These are phyloP conservation scores for Sabatieria punctata DNA, from an alignment of 2,888 invertebrate species.

Conservation along the genomic window DNA sequence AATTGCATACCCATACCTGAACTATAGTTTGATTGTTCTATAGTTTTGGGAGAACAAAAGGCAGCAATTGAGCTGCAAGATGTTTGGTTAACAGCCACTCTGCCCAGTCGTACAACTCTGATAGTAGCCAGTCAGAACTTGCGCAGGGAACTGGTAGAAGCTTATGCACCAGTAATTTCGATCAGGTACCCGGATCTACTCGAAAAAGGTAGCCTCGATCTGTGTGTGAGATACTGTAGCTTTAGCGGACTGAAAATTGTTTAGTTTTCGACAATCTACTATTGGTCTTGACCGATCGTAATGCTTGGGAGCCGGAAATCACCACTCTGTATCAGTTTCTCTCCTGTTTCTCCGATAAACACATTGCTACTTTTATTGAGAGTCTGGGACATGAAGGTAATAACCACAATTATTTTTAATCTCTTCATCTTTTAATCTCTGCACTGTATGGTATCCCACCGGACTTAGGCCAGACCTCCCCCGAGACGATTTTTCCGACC, in stretches of 20 bases:
- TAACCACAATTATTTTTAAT: background rate
- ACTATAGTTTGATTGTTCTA: too few relatives aligned
- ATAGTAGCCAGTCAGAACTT: background rate
- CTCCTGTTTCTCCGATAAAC: background rate
- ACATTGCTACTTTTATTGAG: background rate
- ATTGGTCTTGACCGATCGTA: background rate
- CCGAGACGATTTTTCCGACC: too few relatives aligned
- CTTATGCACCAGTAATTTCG: background rate
- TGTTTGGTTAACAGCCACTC: background rate
- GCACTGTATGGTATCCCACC: too few relatives aligned
- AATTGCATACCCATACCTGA: too few relatives aligned
- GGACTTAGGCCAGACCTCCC: too few relatives aligned
- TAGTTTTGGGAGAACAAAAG: background rate
- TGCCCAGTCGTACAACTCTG: background rate
- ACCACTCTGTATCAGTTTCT: background rate
- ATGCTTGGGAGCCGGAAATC: background rate
- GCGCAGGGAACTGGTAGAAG: background rate
- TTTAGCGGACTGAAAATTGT: background rate
- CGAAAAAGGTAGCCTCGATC: background rate
- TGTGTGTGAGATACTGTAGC: background rate
- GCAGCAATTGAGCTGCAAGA: background rate
- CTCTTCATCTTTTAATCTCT: too few relatives aligned
- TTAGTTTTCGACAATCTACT: background rate
- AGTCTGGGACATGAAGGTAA: background rate
- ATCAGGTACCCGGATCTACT: background rate